Percentiles rank a stretch among this genome's conserved stretches.
phyloP scores from a whole-genome alignment of 2,113 vertebrate species.

The Xiphophorus maculatus region DNA sequence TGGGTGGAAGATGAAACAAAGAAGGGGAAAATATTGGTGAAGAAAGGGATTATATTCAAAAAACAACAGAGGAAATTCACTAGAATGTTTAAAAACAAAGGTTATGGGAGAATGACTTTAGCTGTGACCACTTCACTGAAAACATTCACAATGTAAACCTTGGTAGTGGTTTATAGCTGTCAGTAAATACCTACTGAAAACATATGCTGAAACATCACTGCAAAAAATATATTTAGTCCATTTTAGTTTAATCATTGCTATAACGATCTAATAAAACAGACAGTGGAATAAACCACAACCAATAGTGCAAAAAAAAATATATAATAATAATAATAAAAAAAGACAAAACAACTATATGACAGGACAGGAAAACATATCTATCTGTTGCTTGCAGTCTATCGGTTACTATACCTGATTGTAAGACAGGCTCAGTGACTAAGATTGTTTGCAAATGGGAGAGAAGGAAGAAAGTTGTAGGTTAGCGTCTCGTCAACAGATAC shows the following conservation, averaged over 20 bases:
- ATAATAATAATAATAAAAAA: constrained; percentile 17
- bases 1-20: not conserved
- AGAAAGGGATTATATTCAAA: constrained; percentile 12
- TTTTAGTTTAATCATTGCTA: not conserved
- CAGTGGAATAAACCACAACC: constrained; percentile 53
- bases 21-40: not conserved
- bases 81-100: constrained; percentile 31
- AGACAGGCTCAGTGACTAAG: constrained; percentile 96
- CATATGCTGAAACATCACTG: not conserved
- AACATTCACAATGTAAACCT: constrained; percentile 34
- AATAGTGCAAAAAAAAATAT: constrained; percentile 21
- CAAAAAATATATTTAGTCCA: not conserved
- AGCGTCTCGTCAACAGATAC: constrained; percentile 69
- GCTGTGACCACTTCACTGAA: constrained; percentile 14
- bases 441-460: constrained; percentile 78
- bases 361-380: constrained; percentile 23
- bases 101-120: constrained; percentile 4
- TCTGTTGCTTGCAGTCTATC: constrained; percentile 36
- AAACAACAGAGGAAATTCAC: constrained; percentile 22
- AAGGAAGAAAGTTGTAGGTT: constrained; percentile 70
- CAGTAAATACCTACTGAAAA: not conserved
- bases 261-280: constrained; percentile 23
- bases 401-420: constrained; percentile 98
- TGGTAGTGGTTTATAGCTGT: constrained; percentile 54
- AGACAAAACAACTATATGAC: constrained; percentile 22